Evolutionary conservation across 2,888 invertebrate species (phyloP).

Genomic region (Baronia brevicornis): DNA sequence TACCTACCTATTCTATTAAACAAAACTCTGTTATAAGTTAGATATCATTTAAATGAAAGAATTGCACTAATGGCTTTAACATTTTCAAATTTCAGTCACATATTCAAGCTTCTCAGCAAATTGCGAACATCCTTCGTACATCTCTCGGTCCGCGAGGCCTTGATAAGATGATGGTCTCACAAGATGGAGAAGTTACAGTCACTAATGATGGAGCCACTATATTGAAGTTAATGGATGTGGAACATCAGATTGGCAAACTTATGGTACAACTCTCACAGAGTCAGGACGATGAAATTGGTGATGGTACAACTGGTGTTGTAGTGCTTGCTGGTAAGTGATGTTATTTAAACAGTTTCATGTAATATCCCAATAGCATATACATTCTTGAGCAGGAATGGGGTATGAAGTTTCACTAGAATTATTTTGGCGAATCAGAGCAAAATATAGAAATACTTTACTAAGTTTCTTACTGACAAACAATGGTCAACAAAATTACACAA

Average conservation of each 20-base stretch:
- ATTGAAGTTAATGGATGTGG: constrained; percentile 98
- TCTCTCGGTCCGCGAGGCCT: constrained; percentile 98
- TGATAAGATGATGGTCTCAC: constrained; percentile 97
- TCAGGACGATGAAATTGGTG: constrained; percentile 99
- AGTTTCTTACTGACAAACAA: too few species aligned
- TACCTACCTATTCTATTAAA: too few species aligned
- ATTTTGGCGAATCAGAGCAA: too few species aligned
- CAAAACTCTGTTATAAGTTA: too few species aligned
- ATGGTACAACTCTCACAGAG: constrained; percentile 99
- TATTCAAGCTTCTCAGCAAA: constrained; percentile 96
- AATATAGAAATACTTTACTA: too few species aligned
- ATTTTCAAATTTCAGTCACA: constrained; percentile 84
- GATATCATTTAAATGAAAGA: too few species aligned
- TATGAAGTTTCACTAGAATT: too few species aligned
- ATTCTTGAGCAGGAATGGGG: too few species aligned
- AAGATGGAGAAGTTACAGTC: constrained; percentile 97
- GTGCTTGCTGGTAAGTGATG: constrained; percentile 80
- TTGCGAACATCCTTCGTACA: constrained; percentile 91
- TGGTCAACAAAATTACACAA: too few species aligned
- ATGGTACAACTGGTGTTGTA: constrained; percentile 99
- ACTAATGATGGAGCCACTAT: constrained; percentile 99
- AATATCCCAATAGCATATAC: too few species aligned
- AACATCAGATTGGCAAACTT: constrained; percentile 97
- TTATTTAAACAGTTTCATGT: too few species aligned
- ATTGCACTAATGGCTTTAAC: neutral